Conservation (phyloP, 2,888 invertebrate species). For the Torymus aiolomorphi region DNA sequence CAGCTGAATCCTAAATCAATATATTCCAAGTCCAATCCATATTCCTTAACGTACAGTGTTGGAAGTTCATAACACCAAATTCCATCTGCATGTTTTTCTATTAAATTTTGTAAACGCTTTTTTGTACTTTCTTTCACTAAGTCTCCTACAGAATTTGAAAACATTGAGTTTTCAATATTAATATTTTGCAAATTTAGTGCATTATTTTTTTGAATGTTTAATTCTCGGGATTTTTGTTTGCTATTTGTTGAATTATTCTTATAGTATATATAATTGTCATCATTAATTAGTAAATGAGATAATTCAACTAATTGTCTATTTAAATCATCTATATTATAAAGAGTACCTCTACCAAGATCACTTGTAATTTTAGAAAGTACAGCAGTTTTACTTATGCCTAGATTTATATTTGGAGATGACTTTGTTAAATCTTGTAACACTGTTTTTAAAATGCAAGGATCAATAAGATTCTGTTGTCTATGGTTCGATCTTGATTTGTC, state of each 20-base stretch:
- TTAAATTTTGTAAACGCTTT: constrained; percentile 64
- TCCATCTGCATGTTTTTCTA: constrained; percentile 67
- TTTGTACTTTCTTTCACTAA: constrained; percentile 61
- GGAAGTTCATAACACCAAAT: constrained; percentile 71
- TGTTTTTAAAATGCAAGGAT: constrained; percentile 25
- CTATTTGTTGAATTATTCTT: constrained; percentile 10
- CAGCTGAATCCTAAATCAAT: constrained; percentile 66
- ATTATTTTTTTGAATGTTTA: not conserved
- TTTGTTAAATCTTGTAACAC: constrained; percentile 22
- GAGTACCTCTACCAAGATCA: constrained; percentile 2
- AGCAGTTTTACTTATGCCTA: constrained; percentile 19
- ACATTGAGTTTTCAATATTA: too few species aligned
- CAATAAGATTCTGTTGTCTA: constrained; percentile 4
- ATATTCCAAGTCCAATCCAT: constrained; percentile 66
- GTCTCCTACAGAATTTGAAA: not conserved
- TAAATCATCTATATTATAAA: constrained; percentile 29
- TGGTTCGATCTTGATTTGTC: not conserved
- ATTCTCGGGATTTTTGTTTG: not conserved
- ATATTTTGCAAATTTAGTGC: not conserved
- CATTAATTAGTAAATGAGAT: constrained; percentile 27
- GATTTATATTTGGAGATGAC: not conserved
- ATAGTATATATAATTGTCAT: constrained; percentile 36
- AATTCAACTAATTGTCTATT: constrained; percentile 44
- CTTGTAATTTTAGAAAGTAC: constrained; percentile 24
- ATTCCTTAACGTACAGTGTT: constrained; percentile 63